Evolutionary conservation across 1,140 invertebrate genomes (phyloP).

Genomic region (Scaptomyza pallida): DNA sequence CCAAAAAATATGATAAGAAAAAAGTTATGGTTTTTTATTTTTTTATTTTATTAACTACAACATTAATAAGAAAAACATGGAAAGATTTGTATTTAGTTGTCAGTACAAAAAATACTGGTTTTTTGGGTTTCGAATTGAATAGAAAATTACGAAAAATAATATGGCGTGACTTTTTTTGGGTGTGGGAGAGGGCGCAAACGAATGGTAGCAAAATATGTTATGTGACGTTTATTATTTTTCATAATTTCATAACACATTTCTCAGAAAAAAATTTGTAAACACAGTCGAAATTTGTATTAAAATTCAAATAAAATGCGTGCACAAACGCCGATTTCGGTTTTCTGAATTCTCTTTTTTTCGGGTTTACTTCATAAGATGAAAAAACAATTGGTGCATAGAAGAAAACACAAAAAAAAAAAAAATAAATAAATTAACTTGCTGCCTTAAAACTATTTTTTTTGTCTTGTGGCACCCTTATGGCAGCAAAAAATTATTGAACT

Average conservation of each 20-base stretch:
- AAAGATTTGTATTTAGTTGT: constrained; percentile 19
- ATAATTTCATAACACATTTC: constrained; percentile 43
- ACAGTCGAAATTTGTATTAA: constrained; percentile 51
- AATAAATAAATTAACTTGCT: constrained; percentile 29
- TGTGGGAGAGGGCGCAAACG: constrained; percentile 19
- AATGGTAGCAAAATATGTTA: constrained; percentile 45
- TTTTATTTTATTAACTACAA: constrained; percentile 37
- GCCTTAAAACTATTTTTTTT: constrained; percentile 15
- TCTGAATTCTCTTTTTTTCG: constrained; percentile 20
- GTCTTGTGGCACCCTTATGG: constrained; percentile 42
- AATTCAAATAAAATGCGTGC: constrained; percentile 78
- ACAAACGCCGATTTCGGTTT: constrained; percentile 70
- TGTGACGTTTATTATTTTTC: constrained; percentile 48
- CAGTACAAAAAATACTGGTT: constrained; percentile 13
- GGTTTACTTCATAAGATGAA: constrained; percentile 49
- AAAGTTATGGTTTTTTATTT: constrained; percentile 6
- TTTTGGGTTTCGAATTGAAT: constrained; percentile 14
- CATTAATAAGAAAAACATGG: constrained; percentile 63
- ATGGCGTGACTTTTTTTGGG: constrained; percentile 51
- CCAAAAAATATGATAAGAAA: constrained; percentile 13
- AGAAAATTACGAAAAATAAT: constrained; percentile 49
- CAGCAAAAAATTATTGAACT: constrained; percentile 41
- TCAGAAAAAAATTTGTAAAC: constrained; percentile 39
- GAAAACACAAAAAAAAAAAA: constrained; percentile 34
- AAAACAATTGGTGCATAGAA: constrained; percentile 55